Percentiles rank a stretch among this genome's conserved stretches.
Evolutionary conservation across 2,113 vertebrate genomes (phyloP).

Genomic region (Todiramphus saurophagus): DNA sequence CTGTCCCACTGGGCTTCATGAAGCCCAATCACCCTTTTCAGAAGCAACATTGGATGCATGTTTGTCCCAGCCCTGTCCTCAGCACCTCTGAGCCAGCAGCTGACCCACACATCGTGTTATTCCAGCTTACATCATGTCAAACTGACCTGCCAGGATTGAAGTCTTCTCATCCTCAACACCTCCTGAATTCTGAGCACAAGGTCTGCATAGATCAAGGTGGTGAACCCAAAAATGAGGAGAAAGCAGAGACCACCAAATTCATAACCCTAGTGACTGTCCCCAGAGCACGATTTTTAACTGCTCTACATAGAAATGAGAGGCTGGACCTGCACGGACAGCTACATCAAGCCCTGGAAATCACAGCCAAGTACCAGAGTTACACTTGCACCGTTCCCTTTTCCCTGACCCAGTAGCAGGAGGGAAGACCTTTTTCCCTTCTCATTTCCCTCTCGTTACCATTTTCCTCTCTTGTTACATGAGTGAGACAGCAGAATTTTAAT

Average conservation of each 20-base stretch:
- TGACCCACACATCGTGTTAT: neutral
- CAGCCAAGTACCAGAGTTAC: neutral
- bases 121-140: neutral
- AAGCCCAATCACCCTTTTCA: neutral
- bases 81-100: neutral
- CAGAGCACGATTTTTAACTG: neutral
- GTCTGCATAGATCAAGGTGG: neutral
- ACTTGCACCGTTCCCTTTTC: neutral
- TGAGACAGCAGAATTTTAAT: constrained; percentile 43
- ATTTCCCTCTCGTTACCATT: neutral
- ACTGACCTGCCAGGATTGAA: neutral
- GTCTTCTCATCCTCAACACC: neutral
- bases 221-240: neutral
- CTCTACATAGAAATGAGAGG: neutral
- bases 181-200: neutral
- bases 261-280: neutral
- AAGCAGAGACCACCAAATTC: neutral
- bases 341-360: neutral
- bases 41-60: accelerated
- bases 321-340: accelerated
- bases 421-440: neutral
- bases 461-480: neutral
- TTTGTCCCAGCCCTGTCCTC: neutral
- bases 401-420: neutral
- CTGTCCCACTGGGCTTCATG: accelerated